phyloP scores from a whole-genome alignment of 2,797 vertebrate species.

The Danio tinwini region DNA sequence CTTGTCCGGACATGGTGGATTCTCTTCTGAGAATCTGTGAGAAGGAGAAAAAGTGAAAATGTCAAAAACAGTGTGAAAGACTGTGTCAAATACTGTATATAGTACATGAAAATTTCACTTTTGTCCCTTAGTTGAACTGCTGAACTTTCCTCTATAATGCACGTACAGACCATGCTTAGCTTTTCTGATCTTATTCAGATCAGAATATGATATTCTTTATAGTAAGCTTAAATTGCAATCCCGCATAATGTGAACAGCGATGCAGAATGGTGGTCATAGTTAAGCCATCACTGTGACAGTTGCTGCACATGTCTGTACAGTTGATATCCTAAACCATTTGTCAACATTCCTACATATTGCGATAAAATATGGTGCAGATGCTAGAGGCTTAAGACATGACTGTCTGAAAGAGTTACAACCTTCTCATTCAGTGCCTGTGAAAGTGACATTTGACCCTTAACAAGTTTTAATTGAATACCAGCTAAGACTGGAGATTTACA shows the following conservation, averaged over 20 bases:
- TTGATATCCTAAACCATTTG: conserved; percentile 21
- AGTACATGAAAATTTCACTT: background rate
- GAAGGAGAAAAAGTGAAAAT: background rate
- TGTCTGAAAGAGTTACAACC: conserved; percentile 28
- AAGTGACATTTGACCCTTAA: conserved; percentile 73
- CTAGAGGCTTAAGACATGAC: background rate
- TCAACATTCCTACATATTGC: conserved; percentile 2
- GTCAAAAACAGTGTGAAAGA: background rate
- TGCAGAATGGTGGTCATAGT: conserved; percentile 9
- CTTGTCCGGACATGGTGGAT: conserved; percentile 9
- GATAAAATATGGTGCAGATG: conserved; percentile 13
- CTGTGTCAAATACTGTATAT: background rate
- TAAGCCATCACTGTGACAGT: conserved; percentile 18
- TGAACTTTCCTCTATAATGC: conserved; percentile 1
- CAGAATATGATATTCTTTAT: background rate
- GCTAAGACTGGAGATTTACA: conserved; percentile 55
- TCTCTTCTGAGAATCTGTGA: conserved; percentile 23
- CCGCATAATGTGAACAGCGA: conserved; percentile 2
- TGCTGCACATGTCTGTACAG: conserved; percentile 22
- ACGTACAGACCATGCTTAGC: background rate
- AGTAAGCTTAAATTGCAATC: conserved; percentile 18
- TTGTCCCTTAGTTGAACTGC: background rate
- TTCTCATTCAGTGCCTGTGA: conserved; percentile 16
- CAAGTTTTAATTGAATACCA: conserved; percentile 72
- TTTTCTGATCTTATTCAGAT: conserved; percentile 19